Evolutionary conservation across 2,888 invertebrate genomes (phyloP).

Genomic region (Drymonia ruficornis): DNA sequence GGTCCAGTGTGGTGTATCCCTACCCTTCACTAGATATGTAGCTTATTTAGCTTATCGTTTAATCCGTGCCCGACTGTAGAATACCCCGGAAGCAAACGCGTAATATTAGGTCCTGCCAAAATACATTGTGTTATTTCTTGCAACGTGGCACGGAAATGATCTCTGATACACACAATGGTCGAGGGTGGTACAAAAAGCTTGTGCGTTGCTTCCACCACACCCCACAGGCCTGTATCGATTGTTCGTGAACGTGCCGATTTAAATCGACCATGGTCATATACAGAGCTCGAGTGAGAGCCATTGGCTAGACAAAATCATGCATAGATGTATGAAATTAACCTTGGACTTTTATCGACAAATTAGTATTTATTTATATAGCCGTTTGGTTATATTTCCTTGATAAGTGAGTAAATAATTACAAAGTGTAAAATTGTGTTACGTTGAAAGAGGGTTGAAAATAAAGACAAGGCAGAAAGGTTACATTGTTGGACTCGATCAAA

Average conservation of each 20-base stretch:
- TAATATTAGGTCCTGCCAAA: background rate
- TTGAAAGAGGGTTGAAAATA: too few relatives aligned
- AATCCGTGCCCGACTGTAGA: background rate
- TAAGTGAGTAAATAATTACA: too few relatives aligned
- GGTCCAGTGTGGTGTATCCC: too few relatives aligned
- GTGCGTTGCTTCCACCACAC: background rate
- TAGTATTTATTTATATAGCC: too few relatives aligned
- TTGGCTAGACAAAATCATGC: background rate
- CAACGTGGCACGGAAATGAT: conserved; percentile 6
- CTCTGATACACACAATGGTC: conserved; percentile 2
- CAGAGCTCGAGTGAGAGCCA: too few relatives aligned
- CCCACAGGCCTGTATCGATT: background rate
- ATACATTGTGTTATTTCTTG: conserved; percentile 4
- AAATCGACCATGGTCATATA: background rate
- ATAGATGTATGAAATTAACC: background rate
- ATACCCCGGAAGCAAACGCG: background rate
- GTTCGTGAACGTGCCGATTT: background rate
- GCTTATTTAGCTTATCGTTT: background rate
- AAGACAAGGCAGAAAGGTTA: too few relatives aligned
- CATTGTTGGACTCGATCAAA: background rate
- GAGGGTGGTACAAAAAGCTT: background rate
- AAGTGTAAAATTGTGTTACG: too few relatives aligned
- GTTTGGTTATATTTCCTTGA: too few relatives aligned
- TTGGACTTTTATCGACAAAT: too few relatives aligned
- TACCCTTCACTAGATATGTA: too few relatives aligned